Conservation (phyloP, 2,797 vertebrate genomes). For the Cichlasoma orientale region DNA sequence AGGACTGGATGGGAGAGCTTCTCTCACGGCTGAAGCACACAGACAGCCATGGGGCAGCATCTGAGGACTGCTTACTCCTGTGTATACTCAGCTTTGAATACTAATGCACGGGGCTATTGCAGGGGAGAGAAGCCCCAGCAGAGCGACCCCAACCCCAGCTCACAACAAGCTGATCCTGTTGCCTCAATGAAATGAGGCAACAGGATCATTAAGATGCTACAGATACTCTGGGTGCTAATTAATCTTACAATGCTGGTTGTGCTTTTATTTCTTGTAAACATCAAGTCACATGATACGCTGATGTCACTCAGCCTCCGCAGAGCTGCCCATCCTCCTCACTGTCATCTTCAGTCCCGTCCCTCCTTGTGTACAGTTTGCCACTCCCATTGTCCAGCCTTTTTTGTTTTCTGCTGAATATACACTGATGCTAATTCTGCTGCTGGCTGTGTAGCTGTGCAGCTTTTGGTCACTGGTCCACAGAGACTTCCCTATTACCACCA, state of each 20-base stretch:
- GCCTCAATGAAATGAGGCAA: conserved; percentile 23
- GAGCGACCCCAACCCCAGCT: conserved; percentile 84
- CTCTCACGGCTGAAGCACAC: conserved; percentile 84
- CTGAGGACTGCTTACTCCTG: conserved; percentile 90
- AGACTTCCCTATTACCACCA: conserved; percentile 67
- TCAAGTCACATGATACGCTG: conserved; percentile 40
- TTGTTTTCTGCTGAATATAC: conserved; percentile 74
- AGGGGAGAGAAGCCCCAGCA: conserved; percentile 87
- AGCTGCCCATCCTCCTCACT: conserved; percentile 21
- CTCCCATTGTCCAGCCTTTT: conserved; percentile 62
- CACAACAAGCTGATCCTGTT: background rate
- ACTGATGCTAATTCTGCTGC: conserved; percentile 77
- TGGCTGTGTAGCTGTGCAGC: conserved; percentile 65
- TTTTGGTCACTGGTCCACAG: conserved; percentile 62
- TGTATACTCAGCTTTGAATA: conserved; percentile 91
- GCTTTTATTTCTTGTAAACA: conserved; percentile 52
- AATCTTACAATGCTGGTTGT: conserved; percentile 22
- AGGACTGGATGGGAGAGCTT: conserved; percentile 80
- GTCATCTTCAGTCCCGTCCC: conserved; percentile 34
- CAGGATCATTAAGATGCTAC: conserved; percentile 88
- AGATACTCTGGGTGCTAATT: conserved; percentile 75
- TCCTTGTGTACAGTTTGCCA: conserved; percentile 63
- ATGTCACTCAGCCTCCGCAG: conserved; percentile 43
- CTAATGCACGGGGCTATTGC: conserved; percentile 92
- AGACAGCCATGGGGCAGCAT: conserved; percentile 89